A percentile compares a stretch with the other conserved stretches of the same genome.
phyloP scores from a whole-genome alignment of 2,888 invertebrate species.

The Pheosia gnoma region DNA sequence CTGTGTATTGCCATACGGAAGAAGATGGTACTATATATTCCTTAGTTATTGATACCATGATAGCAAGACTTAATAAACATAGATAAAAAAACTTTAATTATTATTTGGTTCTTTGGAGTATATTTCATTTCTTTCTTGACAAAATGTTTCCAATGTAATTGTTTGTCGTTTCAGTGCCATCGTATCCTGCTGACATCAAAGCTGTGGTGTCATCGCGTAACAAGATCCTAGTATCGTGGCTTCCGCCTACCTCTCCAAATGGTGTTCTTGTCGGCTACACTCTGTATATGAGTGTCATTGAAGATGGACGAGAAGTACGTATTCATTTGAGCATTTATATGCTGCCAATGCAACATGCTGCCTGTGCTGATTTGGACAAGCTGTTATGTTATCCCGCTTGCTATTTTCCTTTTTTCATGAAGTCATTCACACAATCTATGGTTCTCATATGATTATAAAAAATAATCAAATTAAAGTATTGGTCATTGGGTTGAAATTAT shows the following conservation, averaged over 20 bases:
- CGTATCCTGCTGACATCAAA: conserved; percentile 95
- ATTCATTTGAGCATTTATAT: not conserved
- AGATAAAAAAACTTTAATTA: too few species aligned
- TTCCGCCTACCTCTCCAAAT: conserved; percentile 92
- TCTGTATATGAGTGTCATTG: conserved; percentile 91
- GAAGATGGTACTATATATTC: conserved; percentile 89
- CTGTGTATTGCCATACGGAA: conserved; percentile 93
- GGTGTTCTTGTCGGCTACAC: conserved; percentile 93
- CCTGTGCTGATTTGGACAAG: too few species aligned
- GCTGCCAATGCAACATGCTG: too few species aligned
- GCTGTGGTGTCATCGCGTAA: conserved; percentile 93
- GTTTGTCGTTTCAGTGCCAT: conserved; percentile 87
- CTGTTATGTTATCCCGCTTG: too few species aligned
- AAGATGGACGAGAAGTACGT: conserved; percentile 87
- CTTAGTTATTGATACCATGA: not conserved
- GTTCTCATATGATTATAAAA: too few species aligned
- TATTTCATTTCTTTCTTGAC: too few species aligned
- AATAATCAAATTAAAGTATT: too few species aligned
- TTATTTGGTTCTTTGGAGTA: too few species aligned
- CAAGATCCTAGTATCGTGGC: conserved; percentile 95
- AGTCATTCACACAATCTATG: too few species aligned
- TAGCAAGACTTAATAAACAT: too few species aligned
- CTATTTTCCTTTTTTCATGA: too few species aligned
- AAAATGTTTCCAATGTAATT: not conserved
- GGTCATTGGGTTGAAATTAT: too few species aligned